Base-by-base conservation (phyloP, 1,140 invertebrate species). In the Nasonia longicornis region DNA sequence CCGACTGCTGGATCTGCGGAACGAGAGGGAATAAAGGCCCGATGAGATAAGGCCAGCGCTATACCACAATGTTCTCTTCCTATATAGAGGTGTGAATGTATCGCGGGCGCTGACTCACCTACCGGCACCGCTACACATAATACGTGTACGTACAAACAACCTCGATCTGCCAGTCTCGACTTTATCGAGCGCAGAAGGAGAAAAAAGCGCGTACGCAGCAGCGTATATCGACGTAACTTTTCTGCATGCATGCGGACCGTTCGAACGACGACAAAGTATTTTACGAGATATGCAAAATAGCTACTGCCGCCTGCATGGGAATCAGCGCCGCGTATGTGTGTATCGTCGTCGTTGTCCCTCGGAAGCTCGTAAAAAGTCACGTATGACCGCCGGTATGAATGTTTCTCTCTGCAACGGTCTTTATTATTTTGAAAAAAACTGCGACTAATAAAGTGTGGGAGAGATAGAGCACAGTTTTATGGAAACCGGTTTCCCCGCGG, bases 261-360 rank as follows among this genome's bases (percentile, higher is more conserved):
- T 22, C 26, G n/a, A 79, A 72, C 48, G 52, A 72, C 67, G 52
- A 79, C 77, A 79, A 73, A 79, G 78, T 73, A 79, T 79, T 79
- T 79, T 73, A 73, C 20, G 70, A 71, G 48, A 79, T 79, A 79
- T 63, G 69, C 45, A 79, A 71, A 79, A 38, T 26, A 72, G 77
- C 26, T n/a, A 58, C 20, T n/a, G 20, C 35, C 6, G 64, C 4
- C 38, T 69, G 29, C 58, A 48, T 77, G 22, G 26, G 75, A 69
- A 77, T 67, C n/a, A 58, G 52, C 38, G 14, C 76, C 31, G 31
- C 4, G 31, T 35, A 6, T 35, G 4, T 26, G 66, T 45, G 16
- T 26, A 4, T 58, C n/a, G 4, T 22, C 74, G 74, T 22, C 74
- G 74, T 6, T 16, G 22, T 67, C 63, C 64, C 58, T 38, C 38